Base-by-base conservation (phyloP, 2,797 vertebrate species). In the Paguma larvata region DNA sequence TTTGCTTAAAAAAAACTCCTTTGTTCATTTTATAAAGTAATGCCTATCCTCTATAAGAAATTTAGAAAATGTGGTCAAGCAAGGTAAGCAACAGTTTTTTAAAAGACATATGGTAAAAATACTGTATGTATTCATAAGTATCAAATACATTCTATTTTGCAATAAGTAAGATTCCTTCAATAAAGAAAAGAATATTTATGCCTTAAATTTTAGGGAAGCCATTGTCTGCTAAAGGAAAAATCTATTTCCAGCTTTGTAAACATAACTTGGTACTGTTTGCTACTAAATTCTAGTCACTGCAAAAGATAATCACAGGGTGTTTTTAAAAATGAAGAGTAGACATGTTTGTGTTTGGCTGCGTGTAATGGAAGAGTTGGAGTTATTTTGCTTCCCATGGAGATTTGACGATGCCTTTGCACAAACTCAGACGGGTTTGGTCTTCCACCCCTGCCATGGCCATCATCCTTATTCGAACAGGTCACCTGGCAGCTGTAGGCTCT, bases 1-100 rank as follows among this genome's bases (percentile, higher is more conserved):
- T 91, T 94, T 23, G 34, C 80, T 94, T 72, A 12, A 41, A 34
- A 18, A 82, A 85, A 21, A 8, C 1, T 4, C 30, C 12, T 83
- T 82, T 96, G 23, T 84, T 95, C n/a, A 51, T 79, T 73, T 92
- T 80, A 62, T 73, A 75, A 86, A 94, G 53, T 38, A 62, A 67
- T 75, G 12, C 34, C 85, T 48, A 12, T 6, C 7, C 1, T 82
- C 32, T 91, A 6, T 41, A 84, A 82, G 85, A 89, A 77, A 93
- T 34, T 67, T 67, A 83, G 72, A 91, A 94, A 88, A 83, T 85
- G 23, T 4, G 0, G 14, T 88, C 67, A 85, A 78, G 10, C 16
- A 79, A 89, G 72, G 41, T 95, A 23, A 95, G 14, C 63, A 10
- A 41, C 27, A 92, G 15, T 77, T 82, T 75, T 88, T 94, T n/a